Evolutionary conservation across 2,113 vertebrate species (phyloP).

Genomic region (Coregonus clupeaformis): DNA sequence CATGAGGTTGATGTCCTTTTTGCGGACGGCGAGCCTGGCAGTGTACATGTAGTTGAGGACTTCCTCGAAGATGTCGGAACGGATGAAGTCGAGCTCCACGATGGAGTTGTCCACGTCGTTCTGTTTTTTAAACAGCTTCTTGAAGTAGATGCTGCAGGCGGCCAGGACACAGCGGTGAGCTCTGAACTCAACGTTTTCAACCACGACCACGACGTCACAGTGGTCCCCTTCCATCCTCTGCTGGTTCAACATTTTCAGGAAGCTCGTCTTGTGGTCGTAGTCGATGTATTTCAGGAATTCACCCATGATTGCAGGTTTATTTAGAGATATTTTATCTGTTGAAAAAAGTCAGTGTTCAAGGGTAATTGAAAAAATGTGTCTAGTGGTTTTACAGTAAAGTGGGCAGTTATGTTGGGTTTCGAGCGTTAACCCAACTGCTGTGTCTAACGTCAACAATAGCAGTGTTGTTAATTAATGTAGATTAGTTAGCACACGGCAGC

Average conservation of each 20-base stretch:
- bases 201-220: conserved; percentile 94
- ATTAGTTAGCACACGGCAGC: neutral
- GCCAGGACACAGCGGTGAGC: conserved; percentile 92
- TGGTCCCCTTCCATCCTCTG: conserved; percentile 94
- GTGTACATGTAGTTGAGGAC: conserved; percentile 97
- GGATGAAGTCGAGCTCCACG: conserved; percentile 94
- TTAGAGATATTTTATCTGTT: conserved; percentile 75
- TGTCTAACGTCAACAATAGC: neutral
- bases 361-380: neutral
- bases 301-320: conserved; percentile 85
- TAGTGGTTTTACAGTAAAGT: neutral
- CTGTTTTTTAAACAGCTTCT: conserved; percentile 96
- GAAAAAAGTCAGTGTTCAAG: conserved; percentile 18
- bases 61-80: conserved; percentile 94
- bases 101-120: conserved; percentile 94
- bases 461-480: neutral
- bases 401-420: too few relatives aligned
- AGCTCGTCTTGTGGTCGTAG: conserved; percentile 95
- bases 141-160: conserved; percentile 95
- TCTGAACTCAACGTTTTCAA: conserved; percentile 94
- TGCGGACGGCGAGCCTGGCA: conserved; percentile 88
- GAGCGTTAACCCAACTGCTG: too few relatives aligned
- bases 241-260: conserved; percentile 94
- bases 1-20: conserved; percentile 95
- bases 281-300: conserved; percentile 96